Conservation (phyloP, 1,140 invertebrate genomes). For the Lysiphlebus fabarum region DNA sequence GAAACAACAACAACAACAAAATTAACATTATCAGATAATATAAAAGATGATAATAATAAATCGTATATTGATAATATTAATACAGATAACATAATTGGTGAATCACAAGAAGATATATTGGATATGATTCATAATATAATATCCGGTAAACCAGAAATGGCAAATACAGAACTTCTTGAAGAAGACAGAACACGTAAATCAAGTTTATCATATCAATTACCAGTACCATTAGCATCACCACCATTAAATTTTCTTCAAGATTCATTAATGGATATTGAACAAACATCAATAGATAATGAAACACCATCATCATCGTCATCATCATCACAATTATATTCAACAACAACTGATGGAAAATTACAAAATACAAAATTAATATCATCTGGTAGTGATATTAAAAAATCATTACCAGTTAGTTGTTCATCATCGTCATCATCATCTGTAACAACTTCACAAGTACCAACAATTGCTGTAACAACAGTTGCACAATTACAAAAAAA, state of each 20-base stretch:
- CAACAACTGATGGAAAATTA: conserved; percentile 23
- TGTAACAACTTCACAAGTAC: conserved; percentile 3
- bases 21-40: conserved; percentile 12
- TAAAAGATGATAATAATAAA: conserved; percentile 34
- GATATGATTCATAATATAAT: conserved; percentile 68
- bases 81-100: conserved; percentile 45
- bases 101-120: conserved; percentile 66
- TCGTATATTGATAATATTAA: conserved; percentile 28
- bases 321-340: conserved; percentile 9
- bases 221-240: conserved; percentile 46
- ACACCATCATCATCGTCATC: not conserved
- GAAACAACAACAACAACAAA: not conserved
- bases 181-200: conserved; percentile 43
- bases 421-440: conserved; percentile 7
- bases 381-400: conserved; percentile 22
- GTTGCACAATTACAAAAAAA: conserved; percentile 44
- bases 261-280: conserved; percentile 45
- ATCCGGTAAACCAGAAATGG: conserved; percentile 52
- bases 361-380: conserved; percentile 16
- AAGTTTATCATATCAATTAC: conserved; percentile 47
- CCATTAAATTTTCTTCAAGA: conserved; percentile 52
- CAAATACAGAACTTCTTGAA: conserved; percentile 37
- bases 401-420: conserved; percentile 26
- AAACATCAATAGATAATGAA: conserved; percentile 35
- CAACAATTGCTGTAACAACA: conserved; percentile 32